Base-by-base conservation (phyloP, 2,888 invertebrate species). In the Caenorhabditis plicata region DNA sequence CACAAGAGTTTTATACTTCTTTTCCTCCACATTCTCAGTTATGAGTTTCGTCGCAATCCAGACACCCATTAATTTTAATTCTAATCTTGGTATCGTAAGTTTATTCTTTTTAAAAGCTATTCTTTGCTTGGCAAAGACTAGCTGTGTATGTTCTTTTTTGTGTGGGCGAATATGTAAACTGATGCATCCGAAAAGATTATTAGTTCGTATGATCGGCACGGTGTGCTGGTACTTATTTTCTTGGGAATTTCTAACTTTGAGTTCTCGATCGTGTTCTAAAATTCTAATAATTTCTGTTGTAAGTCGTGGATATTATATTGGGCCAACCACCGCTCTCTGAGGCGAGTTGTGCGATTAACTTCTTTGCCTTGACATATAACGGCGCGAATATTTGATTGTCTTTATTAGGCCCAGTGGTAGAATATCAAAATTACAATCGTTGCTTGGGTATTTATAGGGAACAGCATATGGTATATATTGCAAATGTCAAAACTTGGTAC, bases 181-280 rank as follows among this genome's bases (percentile, higher is more conserved):
- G 49, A 49, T 8, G 49, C 49, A 27, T 49, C 49, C 8, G 41
- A 40, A 22, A 49, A 42, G 5, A 49, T 23, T n/a, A 17, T 22
- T 23, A 48, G 17, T 23, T 20, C 23, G 17, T 23, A 32, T 29
- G 8, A 2, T 20, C 11, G n/a, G 3, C 39, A 38, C 17, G 27
- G 27, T n/a, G 19, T 19, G n/a, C 27, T 23, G 19, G 8, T 5
- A 13, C 19, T 29, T 39, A 23, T n/a, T n/a, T 5, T 38, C 39
- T 29, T 38, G 4, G 7, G n/a, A 4, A 35, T 31, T 7, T 22
- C 25, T 3, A 40, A 13, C 15, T 23, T 25, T 13, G 31, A 22
- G 11, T 40, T 40, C 11, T 19, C 26, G 19, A 38, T 36, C n/a
- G 26, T 46, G 1, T 1, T 3, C 7, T 38, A n/a, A 15, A 32